Evolutionary conservation across 2,888 invertebrate genomes (phyloP).

Genomic region (Myopa testacea): DNA sequence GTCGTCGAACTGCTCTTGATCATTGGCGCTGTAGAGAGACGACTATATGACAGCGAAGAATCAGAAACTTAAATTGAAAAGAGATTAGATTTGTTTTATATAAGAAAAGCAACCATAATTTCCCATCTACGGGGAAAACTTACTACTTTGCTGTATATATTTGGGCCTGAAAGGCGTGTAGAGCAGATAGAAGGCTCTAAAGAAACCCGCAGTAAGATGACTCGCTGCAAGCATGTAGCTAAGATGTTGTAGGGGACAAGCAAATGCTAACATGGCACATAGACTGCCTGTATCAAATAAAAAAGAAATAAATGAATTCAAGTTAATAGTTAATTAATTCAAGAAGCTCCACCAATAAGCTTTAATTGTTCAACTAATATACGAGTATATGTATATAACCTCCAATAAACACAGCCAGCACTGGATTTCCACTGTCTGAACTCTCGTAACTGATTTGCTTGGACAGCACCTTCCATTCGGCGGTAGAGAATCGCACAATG

Average conservation of each 20-base stretch:
- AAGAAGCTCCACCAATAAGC: too few species aligned
- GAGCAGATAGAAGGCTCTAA: conserved; percentile 65
- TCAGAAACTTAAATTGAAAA: conserved; percentile 52
- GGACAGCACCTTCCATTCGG: conserved; percentile 72
- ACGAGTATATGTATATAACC: conserved; percentile 52
- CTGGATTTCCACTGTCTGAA: conserved; percentile 71
- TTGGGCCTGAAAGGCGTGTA: conserved; percentile 67
- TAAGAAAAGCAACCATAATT: not conserved
- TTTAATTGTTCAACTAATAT: too few species aligned
- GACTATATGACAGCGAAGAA: conserved; percentile 67
- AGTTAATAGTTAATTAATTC: too few species aligned
- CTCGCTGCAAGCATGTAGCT: conserved; percentile 68
- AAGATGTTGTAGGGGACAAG: conserved; percentile 71
- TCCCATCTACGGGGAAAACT: conserved; percentile 43
- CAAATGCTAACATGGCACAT: conserved; percentile 72
- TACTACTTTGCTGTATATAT: conserved; percentile 64
- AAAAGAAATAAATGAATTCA: too few species aligned
- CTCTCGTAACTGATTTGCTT: conserved; percentile 71
- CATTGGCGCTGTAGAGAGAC: conserved; percentile 63
- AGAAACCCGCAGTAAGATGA: conserved; percentile 61
- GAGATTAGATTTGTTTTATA: not conserved
- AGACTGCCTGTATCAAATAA: conserved; percentile 67
- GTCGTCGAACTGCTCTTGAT: conserved; percentile 54
- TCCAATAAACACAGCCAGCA: conserved; percentile 71
- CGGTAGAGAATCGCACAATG: conserved; percentile 71